A percentile compares a stretch with the other conserved stretches of the same genome.
phyloP scores from a whole-genome alignment of 2,113 vertebrate genomes.

The Piprites chloris region DNA sequence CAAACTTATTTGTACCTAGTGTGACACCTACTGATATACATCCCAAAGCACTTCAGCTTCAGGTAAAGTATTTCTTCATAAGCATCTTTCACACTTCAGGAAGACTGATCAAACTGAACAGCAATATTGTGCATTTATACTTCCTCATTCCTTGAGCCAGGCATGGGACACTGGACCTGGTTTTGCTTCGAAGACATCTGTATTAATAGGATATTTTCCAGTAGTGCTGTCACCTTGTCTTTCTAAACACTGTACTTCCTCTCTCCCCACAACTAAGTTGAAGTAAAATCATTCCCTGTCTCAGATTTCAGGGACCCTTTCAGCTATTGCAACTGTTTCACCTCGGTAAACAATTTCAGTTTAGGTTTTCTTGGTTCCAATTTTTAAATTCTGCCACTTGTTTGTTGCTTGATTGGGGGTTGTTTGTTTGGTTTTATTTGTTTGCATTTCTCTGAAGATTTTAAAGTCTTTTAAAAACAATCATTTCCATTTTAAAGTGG shows the following conservation, averaged over 20 bases:
- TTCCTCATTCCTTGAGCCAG: neutral
- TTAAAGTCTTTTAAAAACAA: neutral
- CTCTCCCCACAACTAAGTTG: neutral
- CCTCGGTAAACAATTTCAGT: neutral
- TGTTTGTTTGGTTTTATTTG: neutral
- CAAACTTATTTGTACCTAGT: neutral
- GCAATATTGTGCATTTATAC: neutral
- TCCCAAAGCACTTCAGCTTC: neutral
- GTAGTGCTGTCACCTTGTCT: neutral
- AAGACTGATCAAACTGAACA: neutral
- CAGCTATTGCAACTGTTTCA: neutral
- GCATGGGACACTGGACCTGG: neutral
- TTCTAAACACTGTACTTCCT: neutral
- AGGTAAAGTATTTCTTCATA: neutral
- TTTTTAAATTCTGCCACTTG: neutral
- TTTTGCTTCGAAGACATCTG: neutral
- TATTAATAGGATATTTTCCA: neutral
- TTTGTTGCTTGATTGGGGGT: neutral
- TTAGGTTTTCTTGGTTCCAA: neutral
- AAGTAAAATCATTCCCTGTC: neutral
- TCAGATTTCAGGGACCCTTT: neutral
- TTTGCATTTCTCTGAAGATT: neutral
- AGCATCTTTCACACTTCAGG: neutral
- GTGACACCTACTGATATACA: neutral
- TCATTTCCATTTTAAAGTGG: neutral